Evolutionary conservation across 2,113 vertebrate genomes (phyloP).

Genomic region (Paradoxurus hermaphroditus): DNA sequence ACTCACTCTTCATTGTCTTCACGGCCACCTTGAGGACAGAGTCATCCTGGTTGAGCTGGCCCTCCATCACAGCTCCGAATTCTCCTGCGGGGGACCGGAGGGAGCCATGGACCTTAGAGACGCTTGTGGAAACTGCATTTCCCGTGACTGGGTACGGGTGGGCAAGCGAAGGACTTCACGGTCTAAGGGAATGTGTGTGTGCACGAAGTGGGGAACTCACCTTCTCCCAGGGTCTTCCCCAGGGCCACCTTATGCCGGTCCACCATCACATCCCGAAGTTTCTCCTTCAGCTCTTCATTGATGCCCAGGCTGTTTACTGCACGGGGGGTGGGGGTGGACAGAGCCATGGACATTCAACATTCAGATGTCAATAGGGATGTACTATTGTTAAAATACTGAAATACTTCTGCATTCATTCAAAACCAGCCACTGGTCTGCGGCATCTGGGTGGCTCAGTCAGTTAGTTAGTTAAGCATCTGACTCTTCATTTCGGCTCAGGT

Average conservation of each 20-base stretch:
- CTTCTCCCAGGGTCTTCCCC: conserved; percentile 94
- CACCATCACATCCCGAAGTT: conserved; percentile 94
- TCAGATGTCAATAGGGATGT: background rate
- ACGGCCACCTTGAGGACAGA: conserved; percentile 92
- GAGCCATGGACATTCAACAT: background rate
- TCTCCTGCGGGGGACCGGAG: conserved; percentile 83
- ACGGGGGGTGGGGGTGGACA: background rate
- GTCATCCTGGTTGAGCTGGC: conserved; percentile 91
- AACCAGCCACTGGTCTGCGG: background rate
- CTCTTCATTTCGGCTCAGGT: too few relatives aligned
- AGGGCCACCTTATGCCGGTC: conserved; percentile 92
- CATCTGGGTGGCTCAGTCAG: too few relatives aligned
- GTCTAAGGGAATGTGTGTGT: background rate
- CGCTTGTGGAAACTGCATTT: background rate
- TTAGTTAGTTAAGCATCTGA: too few relatives aligned
- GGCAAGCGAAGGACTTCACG: background rate
- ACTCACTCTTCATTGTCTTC: conserved; percentile 97
- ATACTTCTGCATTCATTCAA: background rate
- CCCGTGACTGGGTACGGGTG: background rate
- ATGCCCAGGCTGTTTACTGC: conserved; percentile 94
- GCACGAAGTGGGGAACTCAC: conserved; percentile 66
- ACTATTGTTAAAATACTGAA: background rate
- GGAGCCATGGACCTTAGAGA: background rate
- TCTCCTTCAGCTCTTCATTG: conserved; percentile 93
- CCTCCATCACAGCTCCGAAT: conserved; percentile 95